Evolutionary conservation across 2,888 invertebrate species (phyloP), one percentile per base, ranked within the genome.

Genomic region (Ernsta delagoae): DNA sequence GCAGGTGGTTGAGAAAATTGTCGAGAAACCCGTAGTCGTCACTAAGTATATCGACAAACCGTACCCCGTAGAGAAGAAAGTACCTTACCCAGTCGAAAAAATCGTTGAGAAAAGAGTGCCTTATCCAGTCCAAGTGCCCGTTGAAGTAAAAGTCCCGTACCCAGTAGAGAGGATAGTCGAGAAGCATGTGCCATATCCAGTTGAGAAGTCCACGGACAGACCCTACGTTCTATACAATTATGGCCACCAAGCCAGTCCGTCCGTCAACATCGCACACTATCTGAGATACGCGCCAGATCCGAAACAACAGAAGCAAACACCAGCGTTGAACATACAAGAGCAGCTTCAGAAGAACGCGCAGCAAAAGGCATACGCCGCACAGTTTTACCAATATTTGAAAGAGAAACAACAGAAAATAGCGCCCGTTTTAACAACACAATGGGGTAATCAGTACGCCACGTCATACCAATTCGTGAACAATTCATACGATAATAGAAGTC

Each of bases 1-100:
- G 71, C 94, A 85, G 71, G 75, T 88, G 3, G 88, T 93, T 0
- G 93, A 92, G 62, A 92, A 88, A 76, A 86, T 96, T 43, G 93
- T 96, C 0, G 95, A 96, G 75, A 95, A 95, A 74, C 94, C 94
- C 0, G 91, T 95, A 0, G 85, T 91, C 0, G 87, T 94, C 0
- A 90, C 89, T 0, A 89, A 89, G 73, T 90, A 90, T 61, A 75
- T 90, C 0, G 88, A 90, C 56, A 89, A 88, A 76, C 94, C 94
- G 0, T 93, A 92, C 70, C 89, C 92, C 0, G 88, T 94, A 0
- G 94, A 94, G 74, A 92, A 91, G 67, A 80, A 83, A 70, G 87
- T 94, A 3, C 91, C 92, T 9, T 90, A 90, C 63, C 84, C 89
- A 0, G 90, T 94, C 0, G 94, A 94, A 62, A 94, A 90, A 73